These are phyloP conservation scores for Melipona quadrifasciata DNA, from an alignment of 1,140 invertebrate genomes.

Conservation along the genomic window DNA sequence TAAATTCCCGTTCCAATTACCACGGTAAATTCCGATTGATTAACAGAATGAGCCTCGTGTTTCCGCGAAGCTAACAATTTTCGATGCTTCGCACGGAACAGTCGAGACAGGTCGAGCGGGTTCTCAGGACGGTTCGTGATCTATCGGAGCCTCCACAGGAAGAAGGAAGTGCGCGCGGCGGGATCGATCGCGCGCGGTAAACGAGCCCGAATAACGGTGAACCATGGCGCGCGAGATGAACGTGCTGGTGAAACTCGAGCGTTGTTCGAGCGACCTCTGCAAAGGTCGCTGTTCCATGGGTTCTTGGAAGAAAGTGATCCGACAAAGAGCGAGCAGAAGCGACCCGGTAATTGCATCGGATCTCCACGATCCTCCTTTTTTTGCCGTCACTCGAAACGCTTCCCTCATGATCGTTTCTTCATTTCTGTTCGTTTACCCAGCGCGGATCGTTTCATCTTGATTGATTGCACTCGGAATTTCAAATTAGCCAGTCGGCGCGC, in stretches of 20 bases:
- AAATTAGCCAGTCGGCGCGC: too few species aligned
- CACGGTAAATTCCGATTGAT: neutral
- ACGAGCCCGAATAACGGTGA: constrained; percentile 36
- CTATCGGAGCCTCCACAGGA: constrained; percentile 29
- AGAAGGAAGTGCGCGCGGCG: constrained; percentile 50
- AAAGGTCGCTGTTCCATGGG: constrained; percentile 73
- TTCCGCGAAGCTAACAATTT: constrained; percentile 17
- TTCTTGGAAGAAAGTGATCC: constrained; percentile 75
- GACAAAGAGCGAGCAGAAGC: constrained; percentile 50
- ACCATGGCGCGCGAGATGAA: constrained; percentile 29
- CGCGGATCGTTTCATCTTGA: neutral
- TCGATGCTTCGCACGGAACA: neutral
- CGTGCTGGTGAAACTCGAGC: constrained; percentile 76
- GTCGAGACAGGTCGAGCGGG: constrained; percentile 16
- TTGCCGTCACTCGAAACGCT: neutral
- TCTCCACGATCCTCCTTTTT: neutral
- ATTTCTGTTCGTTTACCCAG: neutral
- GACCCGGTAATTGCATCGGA: neutral
- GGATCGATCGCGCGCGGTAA: constrained; percentile 40
- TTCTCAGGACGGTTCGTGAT: constrained; percentile 32
- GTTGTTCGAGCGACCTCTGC: constrained; percentile 73
- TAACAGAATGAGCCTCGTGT: neutral
- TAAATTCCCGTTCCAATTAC: constrained; percentile 3
- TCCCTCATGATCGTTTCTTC: neutral
- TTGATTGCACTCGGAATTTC: neutral